Base-by-base conservation (phyloP, 2,888 invertebrate species). In the Choreutis nemorana region DNA sequence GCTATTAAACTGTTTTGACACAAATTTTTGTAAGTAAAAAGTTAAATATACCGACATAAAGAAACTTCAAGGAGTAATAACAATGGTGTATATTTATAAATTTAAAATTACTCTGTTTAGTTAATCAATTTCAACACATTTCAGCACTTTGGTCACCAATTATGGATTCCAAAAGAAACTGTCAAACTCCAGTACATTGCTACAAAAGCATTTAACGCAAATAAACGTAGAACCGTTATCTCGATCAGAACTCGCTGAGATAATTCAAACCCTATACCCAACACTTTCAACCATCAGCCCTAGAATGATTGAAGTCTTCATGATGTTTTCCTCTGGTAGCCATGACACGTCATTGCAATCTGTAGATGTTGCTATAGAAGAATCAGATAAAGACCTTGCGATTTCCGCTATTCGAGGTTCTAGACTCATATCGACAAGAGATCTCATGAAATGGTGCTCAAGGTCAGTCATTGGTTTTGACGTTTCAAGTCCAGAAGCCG, bases 361-460 rank as follows among this genome's bases (percentile, higher is more conserved):
- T 32, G 72, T 70, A 2, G 66, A 62, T 18, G 31, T 38, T 3
- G 31, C 35, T 8, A n/a, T n/a, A n/a, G n/a, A n/a, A n/a, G 39
- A 40, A 9, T 34, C 41, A 8, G 55, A 55, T 1, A 58, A 52
- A 35, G 55, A 57, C 22, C 45, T 41, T 15, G 58, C 42, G 31
- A 14, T 68, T 4, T 45, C 44, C 8, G 44, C 72, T 2, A 52
- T 73, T 26, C 77, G 71, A 50, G 82, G 77, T 23, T 84, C 85
- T 1, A 80, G 91, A 41, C 64, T 87, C 24, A 89, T 87, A 12
- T 91, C 91, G 0, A 90, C 90, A 0, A 84, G 97, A 43, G 97
- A 97, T 80, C 81, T 97, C 26, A 85, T 97, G 42, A 97, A 96
- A 60, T 91, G 95, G 87, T 97, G 96, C 52, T 80, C 85, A 3